These are phyloP conservation scores for Macaria liturata DNA, from an alignment of 2,888 invertebrate species.

Conservation along the genomic window DNA sequence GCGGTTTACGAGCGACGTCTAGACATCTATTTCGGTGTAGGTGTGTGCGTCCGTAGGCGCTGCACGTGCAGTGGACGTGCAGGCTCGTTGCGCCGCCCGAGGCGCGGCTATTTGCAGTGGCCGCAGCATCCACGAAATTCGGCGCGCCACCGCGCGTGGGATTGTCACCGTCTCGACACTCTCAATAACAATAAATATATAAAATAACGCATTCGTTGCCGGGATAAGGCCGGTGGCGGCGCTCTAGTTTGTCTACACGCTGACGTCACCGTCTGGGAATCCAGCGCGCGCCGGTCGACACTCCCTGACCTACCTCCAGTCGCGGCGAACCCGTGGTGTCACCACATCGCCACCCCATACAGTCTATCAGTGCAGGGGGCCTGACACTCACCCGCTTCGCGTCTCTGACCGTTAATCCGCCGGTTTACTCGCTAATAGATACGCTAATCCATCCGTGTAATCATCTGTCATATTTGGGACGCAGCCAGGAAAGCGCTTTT, in stretches of 20 bases:
- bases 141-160: slow-evolving; percentile 66
- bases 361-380: slow-evolving; percentile 4
- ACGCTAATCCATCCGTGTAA: slow-evolving; percentile 7
- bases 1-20: slow-evolving; percentile 32
- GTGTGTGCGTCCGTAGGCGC: slow-evolving; percentile 33
- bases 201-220: slow-evolving; percentile 74
- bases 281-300: slow-evolving; percentile 60
- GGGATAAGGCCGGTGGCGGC: slow-evolving; percentile 74
- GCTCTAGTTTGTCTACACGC: slow-evolving; percentile 78
- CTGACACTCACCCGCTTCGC: slow-evolving; percentile 21
- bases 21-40: slow-evolving; percentile 37
- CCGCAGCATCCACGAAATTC: slow-evolving; percentile 47
- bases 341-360: slow-evolving; percentile 30
- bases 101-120: slow-evolving; percentile 58
- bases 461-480: slow-evolving; percentile 29
- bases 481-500: slow-evolving; percentile 27
- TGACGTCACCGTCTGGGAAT: slow-evolving; percentile 82
- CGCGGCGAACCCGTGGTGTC: slow-evolving; percentile 44
- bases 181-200: slow-evolving; percentile 79
- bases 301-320: slow-evolving; percentile 80
- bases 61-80: slow-evolving; percentile 38
- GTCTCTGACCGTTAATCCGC: slow-evolving; percentile 22
- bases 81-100: slow-evolving; percentile 24
- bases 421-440: slow-evolving; percentile 20
- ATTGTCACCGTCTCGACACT: slow-evolving; percentile 78